These are phyloP conservation scores for Anarsia innoxiella DNA, from an alignment of 2,888 invertebrate species.

Conservation along the genomic window DNA sequence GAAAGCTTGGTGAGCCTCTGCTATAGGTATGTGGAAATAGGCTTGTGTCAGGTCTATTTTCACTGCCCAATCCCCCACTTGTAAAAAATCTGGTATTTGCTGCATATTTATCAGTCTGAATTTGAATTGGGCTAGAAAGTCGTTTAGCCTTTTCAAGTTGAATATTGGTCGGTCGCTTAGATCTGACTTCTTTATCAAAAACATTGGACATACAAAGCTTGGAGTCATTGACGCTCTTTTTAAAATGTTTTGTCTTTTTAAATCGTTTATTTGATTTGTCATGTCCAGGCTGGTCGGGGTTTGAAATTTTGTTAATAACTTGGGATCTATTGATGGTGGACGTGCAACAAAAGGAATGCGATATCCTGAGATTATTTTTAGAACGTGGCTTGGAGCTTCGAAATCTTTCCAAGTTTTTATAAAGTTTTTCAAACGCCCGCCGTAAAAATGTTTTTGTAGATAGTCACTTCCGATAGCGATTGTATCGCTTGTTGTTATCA, in stretches of 20 bases:
- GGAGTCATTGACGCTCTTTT: background rate
- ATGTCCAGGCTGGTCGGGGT: background rate
- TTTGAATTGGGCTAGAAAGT: conserved; percentile 3
- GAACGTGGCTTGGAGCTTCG: background rate
- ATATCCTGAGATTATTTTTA: conserved; percentile 7
- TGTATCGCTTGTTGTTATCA: background rate
- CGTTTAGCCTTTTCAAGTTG: conserved; percentile 1
- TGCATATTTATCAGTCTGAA: conserved; percentile 2
- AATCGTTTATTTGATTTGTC: conserved; percentile 5
- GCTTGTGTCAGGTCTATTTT: conserved; percentile 11
- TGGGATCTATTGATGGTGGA: conserved; percentile 1
- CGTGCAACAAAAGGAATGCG: conserved; percentile 6
- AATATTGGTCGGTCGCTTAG: conserved; percentile 6
- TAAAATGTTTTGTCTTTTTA: background rate
- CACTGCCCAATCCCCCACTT: background rate
- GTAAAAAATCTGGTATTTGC: background rate
- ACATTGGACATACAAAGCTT: conserved; percentile 7
- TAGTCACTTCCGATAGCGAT: conserved; percentile 1
- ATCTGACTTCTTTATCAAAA: conserved; percentile 6
- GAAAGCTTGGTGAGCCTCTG: background rate
- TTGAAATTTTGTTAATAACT: background rate
- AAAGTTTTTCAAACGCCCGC: background rate
- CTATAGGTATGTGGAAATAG: background rate
- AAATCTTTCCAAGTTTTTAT: background rate
- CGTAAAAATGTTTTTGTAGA: background rate